phyloP scores from a whole-genome alignment of 2,113 vertebrate species.

The Pandion haliaetus region DNA sequence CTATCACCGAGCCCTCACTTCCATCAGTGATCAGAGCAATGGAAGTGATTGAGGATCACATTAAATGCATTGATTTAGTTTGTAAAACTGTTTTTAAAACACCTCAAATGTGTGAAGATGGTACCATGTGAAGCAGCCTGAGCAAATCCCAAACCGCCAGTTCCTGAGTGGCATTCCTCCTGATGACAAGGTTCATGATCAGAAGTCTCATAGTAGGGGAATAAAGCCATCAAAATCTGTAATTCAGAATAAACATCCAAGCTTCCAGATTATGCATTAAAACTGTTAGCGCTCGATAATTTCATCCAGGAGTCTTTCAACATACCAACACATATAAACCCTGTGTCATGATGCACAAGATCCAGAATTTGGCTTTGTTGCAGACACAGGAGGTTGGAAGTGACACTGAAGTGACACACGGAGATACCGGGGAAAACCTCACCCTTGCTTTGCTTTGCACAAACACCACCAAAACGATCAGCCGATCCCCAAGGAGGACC shows the following conservation, averaged over 20 bases:
- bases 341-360: accelerated
- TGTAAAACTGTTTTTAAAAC: background rate
- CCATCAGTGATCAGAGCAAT: background rate
- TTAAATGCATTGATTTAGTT: background rate
- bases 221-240: background rate
- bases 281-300: background rate
- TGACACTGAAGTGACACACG: background rate
- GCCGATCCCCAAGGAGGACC: background rate
- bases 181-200: background rate
- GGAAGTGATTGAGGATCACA: background rate
- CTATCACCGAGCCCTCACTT: background rate
- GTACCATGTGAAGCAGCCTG: background rate
- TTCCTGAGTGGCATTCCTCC: background rate
- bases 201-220: background rate
- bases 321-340: background rate
- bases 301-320: background rate
- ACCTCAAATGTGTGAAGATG: background rate
- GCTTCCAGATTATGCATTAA: background rate
- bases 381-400: background rate
- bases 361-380: background rate
- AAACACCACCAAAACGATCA: background rate
- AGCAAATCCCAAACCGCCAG: background rate
- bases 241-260: background rate
- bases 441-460: background rate
- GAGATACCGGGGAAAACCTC: background rate